Conservation (phyloP, 2,888 invertebrate species). For the Deilephila porcellus region DNA sequence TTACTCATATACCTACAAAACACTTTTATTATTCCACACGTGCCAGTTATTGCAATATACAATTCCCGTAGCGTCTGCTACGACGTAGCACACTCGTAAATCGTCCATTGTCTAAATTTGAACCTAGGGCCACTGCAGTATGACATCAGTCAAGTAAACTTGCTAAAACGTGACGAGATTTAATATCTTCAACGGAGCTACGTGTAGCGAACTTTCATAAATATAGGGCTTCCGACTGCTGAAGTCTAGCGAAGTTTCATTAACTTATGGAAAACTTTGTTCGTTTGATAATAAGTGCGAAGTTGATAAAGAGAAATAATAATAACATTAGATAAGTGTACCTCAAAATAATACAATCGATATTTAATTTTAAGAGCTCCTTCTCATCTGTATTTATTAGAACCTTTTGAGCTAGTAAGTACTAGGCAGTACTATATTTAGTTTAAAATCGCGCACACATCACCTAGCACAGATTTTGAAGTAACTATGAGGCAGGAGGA, state of each 20-base stretch:
- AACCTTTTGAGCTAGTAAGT: too few relatives aligned
- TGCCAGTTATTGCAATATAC: slow-evolving; percentile 23
- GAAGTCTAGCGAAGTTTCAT: neutral
- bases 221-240: neutral
- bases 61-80: slow-evolving; percentile 33
- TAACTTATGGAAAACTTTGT: neutral
- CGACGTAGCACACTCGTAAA: slow-evolving; percentile 37
- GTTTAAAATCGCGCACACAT: too few relatives aligned
- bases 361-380: too few relatives aligned
- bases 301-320: too few relatives aligned
- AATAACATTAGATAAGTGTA: too few relatives aligned
- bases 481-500: neutral
- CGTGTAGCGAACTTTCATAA: neutral
- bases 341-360: too few relatives aligned
- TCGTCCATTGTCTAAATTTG: slow-evolving; percentile 33
- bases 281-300: too few relatives aligned
- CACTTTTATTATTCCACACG: slow-evolving; percentile 26
- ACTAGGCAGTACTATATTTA: too few relatives aligned
- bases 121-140: slow-evolving; percentile 28
- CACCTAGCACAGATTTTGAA: too few relatives aligned
- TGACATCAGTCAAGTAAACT: slow-evolving; percentile 32
- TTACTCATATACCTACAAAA: slow-evolving; percentile 3
- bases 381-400: too few relatives aligned
- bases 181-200: slow-evolving; percentile 4
- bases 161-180: slow-evolving; percentile 28